Evolutionary conservation across 2,888 invertebrate species (phyloP), one percentile per base, ranked within the genome.

Genomic region (Agrilus cyanescens): DNA sequence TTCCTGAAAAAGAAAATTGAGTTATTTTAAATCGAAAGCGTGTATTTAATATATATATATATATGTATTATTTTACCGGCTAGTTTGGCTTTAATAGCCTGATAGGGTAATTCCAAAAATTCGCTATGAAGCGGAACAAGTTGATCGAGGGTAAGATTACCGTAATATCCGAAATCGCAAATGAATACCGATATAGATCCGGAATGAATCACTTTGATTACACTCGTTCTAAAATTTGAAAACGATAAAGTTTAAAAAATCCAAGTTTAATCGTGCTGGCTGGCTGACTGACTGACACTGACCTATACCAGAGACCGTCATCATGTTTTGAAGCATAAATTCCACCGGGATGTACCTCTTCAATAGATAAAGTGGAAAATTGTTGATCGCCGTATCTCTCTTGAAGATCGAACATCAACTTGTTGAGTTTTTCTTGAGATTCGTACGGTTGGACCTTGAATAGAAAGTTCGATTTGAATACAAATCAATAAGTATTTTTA

Each of bases 221-320:
- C 69, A 48, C 67, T 72, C 14, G 74, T 74, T 50, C 77, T 75
- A 48, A 12, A 54, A 57, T 41, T 45, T 56, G 58, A 41, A 46
- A 43, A 48, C 45, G 41, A 46, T 37, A 34, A 32, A 20, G 10
- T 25, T 8, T 25, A 10, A 4, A 25, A 10, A 25, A 25, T 8
- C 25, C 31, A 25, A 6, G 12, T 14, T n/a, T n/a, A n/a, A 41
- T 29, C 6, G 25, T 34, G 12, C 7, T 32, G n/a, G n/a, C n/a
- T n/a, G n/a, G n/a, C n/a, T n/a, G n/a, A n/a, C n/a, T n/a, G n/a
- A n/a, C n/a, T n/a, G n/a, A 32, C 33, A 54, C 66, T 59, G 65
- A 84, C 85, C 86, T 76, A 63, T 85, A 84, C 82, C 84, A 87
- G 16, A 71, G 68, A 2, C 73, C 69, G 57, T 83, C 79, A 33